Base-by-base conservation (phyloP, 2,888 invertebrate genomes). In the Idaea biselata region DNA sequence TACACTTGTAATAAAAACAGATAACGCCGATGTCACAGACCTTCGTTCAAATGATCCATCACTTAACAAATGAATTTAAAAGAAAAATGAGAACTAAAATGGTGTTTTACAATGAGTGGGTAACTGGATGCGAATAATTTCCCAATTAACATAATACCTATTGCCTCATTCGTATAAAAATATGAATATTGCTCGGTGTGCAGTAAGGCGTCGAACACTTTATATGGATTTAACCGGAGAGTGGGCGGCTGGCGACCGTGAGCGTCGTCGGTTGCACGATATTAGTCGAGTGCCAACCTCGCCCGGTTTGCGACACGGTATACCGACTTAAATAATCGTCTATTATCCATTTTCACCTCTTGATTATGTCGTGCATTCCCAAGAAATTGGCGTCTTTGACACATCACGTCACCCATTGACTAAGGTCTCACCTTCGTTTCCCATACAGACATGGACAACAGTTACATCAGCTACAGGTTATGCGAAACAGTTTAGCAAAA, bases 231-330 rank as follows among this genome's bases (percentile, higher is more conserved):
- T 90, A 88, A 90, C 82, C 76, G 75, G 81, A 84, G 87, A 89
- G 91, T 92, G 90, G 91, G 91, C 83, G 91, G 91, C 80, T 80
- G 91, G 74, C 86, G 91, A 83, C 91, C 91, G 81, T 91, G 91
- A 91, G 88, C 84, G 78, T 82, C 73, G 78, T 66, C 69, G 80
- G 83, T 82, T 79, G 87, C 84, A 81, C 86, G 89, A 84, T 25
- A 25, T 86, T 85, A 87, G 87, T 82, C 78, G 79, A 79, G 69
- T 72, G 72, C 70, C 74, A 67, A 79, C 79, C 82, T 81, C 81
- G 83, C 83, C 82, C 79, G 79, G 64, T 77, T 78, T 89, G 86
- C 89, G 83, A 89, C 88, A 91, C 79, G 77, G 72, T 77, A 14
- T 44, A 77, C 76, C 81, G 79, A 84, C 78, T 82, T 83, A 78